These are phyloP conservation scores for Hydraecia micacea DNA, from an alignment of 2,888 invertebrate species.

Conservation along the genomic window DNA sequence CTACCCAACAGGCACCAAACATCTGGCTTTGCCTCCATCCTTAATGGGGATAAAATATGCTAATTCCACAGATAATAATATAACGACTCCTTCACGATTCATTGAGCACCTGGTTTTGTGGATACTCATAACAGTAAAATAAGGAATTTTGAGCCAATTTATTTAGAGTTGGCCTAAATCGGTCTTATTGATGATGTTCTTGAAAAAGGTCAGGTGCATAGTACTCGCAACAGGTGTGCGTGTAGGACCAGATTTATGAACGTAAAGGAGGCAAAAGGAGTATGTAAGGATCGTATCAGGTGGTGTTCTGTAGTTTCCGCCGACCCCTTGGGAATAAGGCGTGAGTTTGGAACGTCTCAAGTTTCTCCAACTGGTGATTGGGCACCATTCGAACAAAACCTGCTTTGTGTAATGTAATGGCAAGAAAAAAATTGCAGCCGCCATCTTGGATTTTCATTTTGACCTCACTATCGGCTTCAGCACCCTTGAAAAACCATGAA, in stretches of 20 bases:
- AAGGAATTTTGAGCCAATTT: background rate
- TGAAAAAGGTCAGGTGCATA: background rate
- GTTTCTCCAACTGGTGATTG: background rate
- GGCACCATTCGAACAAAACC: background rate
- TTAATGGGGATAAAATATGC: conserved; percentile 30
- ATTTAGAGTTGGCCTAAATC: background rate
- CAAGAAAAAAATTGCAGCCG: too few relatives aligned
- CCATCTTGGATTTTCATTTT: too few relatives aligned
- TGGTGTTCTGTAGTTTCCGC: background rate
- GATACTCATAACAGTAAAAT: conserved; percentile 8
- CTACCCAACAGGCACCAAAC: conserved; percentile 14
- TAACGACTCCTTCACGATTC: conserved; percentile 19
- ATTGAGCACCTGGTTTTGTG: conserved; percentile 20
- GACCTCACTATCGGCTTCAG: too few relatives aligned
- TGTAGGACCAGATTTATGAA: too few relatives aligned
- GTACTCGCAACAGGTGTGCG: background rate
- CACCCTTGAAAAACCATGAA: too few relatives aligned
- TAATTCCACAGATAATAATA: conserved; percentile 37
- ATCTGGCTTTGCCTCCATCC: conserved; percentile 6
- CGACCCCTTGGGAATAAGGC: background rate
- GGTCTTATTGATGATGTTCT: background rate
- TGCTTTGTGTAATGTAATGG: background rate
- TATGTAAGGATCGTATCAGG: background rate
- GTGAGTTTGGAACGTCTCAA: background rate
- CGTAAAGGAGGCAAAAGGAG: background rate